Conservation (phyloP, 37 sponge, comb jelly and placozoan genomes). For the Halisarca cf. caerulea region DNA sequence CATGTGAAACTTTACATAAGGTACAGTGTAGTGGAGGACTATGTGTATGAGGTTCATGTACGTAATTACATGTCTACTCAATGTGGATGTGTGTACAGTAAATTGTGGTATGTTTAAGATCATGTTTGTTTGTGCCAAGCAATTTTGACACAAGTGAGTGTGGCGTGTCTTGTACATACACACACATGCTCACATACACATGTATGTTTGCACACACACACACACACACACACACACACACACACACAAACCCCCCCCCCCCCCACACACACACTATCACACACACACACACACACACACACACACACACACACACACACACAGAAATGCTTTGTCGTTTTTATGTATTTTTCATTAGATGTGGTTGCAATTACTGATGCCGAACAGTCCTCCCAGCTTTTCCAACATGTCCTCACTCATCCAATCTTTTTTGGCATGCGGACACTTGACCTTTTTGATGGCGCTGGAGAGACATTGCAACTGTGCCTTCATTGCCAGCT, state of each 20-base stretch:
- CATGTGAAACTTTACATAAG: too few relatives aligned
- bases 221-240: too few relatives aligned
- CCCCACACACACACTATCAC: not conserved
- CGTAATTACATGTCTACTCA: not conserved
- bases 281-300: constrained; percentile 5
- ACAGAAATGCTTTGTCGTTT: constrained; percentile 30
- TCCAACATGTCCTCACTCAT: constrained; percentile 59
- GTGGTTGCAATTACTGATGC: not conserved
- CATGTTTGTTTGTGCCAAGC: too few relatives aligned
- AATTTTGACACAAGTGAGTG: too few relatives aligned
- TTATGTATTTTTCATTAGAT: constrained; percentile 25
- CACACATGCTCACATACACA: not conserved
- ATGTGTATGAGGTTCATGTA: too few relatives aligned
- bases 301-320: constrained; percentile 15
- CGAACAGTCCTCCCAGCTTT: constrained; percentile 29
- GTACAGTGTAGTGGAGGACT: too few relatives aligned
- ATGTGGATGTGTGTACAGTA: not conserved
- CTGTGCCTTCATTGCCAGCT: constrained; percentile 1
- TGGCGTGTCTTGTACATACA: not conserved
- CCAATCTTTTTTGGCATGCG: constrained; percentile 36
- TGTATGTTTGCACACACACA: too few relatives aligned
- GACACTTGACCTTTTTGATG: constrained; percentile 38
- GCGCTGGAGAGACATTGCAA: not conserved
- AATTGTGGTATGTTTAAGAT: too few relatives aligned
- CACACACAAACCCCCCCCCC: too few relatives aligned